Evolutionary conservation across 1,140 invertebrate species (phyloP), one percentile per base, ranked within the genome.

Genomic region (Drosophila baimaii): DNA sequence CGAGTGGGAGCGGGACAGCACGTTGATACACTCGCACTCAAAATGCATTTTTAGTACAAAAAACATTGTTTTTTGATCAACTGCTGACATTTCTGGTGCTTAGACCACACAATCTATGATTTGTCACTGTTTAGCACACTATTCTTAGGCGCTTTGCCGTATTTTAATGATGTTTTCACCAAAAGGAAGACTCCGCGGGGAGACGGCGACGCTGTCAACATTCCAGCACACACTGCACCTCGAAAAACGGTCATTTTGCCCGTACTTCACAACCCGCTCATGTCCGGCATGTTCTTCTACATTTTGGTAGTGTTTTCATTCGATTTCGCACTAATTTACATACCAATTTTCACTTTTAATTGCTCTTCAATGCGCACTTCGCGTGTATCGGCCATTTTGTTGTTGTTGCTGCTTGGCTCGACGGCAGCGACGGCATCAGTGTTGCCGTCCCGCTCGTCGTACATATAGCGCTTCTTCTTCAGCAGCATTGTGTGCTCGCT

Each of bases 261-360:
- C 9, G n/a, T 33, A 47, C 71, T 74, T 76, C 66, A 69, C 23
- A 57, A 61, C 52, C 17, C 47, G 17, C 47, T 19, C 41, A 71
- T 39, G 58, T 21, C 37, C 46, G 17, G 8, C 39, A 29, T 33
- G 47, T 66, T 79, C 46, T 31, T 68, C 65, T 54, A 55, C 44
- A 61, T 49, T 55, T 71, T 33, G 13, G 44, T 37, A 27, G n/a
- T 35, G 31, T 70, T 84, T 81, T 79, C 47, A 35, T 64, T 54
- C 49, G 54, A 77, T 79, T 91, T 77, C 46, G 68, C 79, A 86
- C 77, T 66, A 58, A 64, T 80, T 90, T 93, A 94, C 95, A 93
- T 94, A 96, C 96, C 96, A 91, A 97, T 96, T 95, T 96, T 97
- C 92, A 96, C 96, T 95, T 95, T 96, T 93, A 97, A 94, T 93